Base-by-base conservation (phyloP, 2,888 invertebrate genomes). In the Agrochola litura region DNA sequence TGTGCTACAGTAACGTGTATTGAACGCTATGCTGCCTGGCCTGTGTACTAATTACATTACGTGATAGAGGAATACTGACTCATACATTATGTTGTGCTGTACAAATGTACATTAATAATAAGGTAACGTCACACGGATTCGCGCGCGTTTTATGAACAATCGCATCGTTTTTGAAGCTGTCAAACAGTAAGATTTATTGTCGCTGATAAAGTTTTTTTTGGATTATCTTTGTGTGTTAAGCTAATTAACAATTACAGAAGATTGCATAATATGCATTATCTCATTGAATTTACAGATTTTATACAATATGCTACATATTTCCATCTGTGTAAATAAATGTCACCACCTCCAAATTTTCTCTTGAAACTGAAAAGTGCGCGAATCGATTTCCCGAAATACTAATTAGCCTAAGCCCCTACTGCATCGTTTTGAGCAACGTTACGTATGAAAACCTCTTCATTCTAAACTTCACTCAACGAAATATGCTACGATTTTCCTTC, bases 11-110 rank as follows among this genome's bases (percentile, higher is more conserved):
- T 16, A n/a, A 4, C 37, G 56, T 76, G 64, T 82, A 65, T 16
- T 70, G 80, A 25, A 60, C 65, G 69, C 65, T 6, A 56, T n/a
- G 30, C 30, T 30, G 30, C 30, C 30, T 30, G 65, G 76, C 63
- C 70, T 77, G 56, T 67, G 66, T 67, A 74, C 86, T 88, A 87
- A 88, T 87, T 84, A 84, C 79, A 84, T 87, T 86, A 70, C 74
- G 71, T 77, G 78, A 77, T 77, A 74, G 60, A 77, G 73, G 70
- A 81, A 61, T 37, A 76, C 70, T 81, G 78, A 76, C 65, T 83
- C 86, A 85, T 68, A 77, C 76, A 65, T 74, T 61, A 79, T 76
- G 79, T 81, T 86, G 66, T 88, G 72, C 64, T 83, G 73, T 78
- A 76, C 82, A 67, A 64, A 63, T 64, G 64, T 84, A 81, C 81